A percentile compares a stretch with the other conserved stretches of the same genome.
phyloP scores from a whole-genome alignment of 2,888 invertebrate species.

The Exephanes ischioxanthus region DNA sequence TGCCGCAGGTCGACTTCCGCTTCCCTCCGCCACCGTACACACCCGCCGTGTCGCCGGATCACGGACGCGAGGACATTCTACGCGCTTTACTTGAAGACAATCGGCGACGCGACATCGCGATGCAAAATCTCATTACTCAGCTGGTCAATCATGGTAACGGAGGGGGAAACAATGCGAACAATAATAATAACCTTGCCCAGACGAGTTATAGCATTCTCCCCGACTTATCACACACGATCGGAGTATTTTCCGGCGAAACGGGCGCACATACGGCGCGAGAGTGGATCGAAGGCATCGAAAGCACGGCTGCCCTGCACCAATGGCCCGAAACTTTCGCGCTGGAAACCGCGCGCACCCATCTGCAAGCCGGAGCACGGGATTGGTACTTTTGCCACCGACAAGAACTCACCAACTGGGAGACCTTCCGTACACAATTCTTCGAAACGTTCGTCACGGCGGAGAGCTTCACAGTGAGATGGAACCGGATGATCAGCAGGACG shows the following conservation, averaged over 20 bases:
- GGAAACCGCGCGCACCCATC: constrained; percentile 10
- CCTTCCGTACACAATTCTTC: constrained; percentile 4
- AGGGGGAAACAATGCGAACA: background rate
- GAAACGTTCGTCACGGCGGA: constrained; percentile 14
- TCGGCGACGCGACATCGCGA: constrained; percentile 21
- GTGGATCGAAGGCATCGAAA: constrained; percentile 32
- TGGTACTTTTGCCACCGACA: constrained; percentile 17
- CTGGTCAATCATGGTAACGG: background rate
- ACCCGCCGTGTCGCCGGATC: background rate
- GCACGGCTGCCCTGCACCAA: background rate
- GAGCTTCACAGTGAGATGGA: constrained; percentile 21
- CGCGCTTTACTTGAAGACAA: constrained; percentile 11
- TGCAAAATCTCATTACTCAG: background rate
- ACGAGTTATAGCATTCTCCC: constrained; percentile 22
- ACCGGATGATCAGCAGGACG: constrained; percentile 26
- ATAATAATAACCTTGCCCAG: background rate
- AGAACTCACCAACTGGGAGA: background rate
- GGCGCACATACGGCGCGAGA: background rate
- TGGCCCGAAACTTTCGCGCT: constrained; percentile 26
- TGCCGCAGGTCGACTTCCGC: constrained; percentile 3
- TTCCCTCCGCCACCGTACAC: background rate
- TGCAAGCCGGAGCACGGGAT: constrained; percentile 6
- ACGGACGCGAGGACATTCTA: background rate
- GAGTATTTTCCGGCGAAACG: no score
- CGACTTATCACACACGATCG: no score